These are phyloP conservation scores for Nemapogon koenigi DNA, from an alignment of 2,888 invertebrate genomes.

Conservation along the genomic window DNA sequence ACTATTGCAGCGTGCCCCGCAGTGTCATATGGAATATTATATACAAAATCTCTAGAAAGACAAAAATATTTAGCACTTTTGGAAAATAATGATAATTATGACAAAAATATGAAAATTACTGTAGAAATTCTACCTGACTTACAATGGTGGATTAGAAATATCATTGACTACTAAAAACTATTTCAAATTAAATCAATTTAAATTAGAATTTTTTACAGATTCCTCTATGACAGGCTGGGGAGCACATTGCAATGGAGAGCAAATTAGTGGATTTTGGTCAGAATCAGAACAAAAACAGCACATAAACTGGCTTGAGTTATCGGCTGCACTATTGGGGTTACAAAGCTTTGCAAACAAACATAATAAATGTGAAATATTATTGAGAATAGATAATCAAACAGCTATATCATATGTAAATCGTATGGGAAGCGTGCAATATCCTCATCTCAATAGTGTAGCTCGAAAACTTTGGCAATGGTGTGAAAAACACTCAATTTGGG, in stretches of 20 bases:
- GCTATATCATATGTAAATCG: conserved; percentile 15
- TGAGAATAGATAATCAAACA: conserved; percentile 16
- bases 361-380: conserved; percentile 10
- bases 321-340: conserved; percentile 12
- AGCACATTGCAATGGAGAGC: conserved; percentile 9
- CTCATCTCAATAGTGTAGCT: conserved; percentile 2
- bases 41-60: conserved; percentile 2
- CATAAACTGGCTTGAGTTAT: conserved; percentile 14
- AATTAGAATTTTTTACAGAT: conserved; percentile 14
- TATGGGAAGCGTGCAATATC: conserved; percentile 9
- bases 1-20: conserved; percentile 1
- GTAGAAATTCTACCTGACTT: background rate
- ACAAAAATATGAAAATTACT: background rate
- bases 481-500: conserved; percentile 13
- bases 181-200: background rate
- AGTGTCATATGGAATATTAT: conserved; percentile 1
- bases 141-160: conserved; percentile 3
- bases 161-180: background rate
- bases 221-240: conserved; percentile 15
- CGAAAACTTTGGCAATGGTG: conserved; percentile 9
- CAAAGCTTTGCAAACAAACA: conserved; percentile 13
- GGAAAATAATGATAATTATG: background rate
- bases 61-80: conserved; percentile 1
- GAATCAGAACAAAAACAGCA: background rate
- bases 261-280: conserved; percentile 11